Percentiles rank a stretch among this genome's conserved stretches.
These are phyloP conservation scores for Neogobius melanostomus DNA, from an alignment of 2,113 vertebrate species.

Conservation along the genomic window DNA sequence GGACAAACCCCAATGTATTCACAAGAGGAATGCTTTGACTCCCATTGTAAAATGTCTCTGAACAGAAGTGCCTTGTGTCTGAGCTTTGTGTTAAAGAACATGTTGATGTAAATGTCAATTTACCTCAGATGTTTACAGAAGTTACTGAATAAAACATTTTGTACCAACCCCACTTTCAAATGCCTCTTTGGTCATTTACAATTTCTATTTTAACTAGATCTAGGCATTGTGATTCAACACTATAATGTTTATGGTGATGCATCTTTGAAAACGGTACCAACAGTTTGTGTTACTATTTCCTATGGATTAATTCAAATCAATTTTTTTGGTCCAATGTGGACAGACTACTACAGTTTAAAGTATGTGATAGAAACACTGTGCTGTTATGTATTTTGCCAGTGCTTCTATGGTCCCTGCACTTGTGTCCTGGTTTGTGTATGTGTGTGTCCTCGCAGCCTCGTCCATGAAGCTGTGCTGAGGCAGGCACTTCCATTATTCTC, in stretches of 20 bases:
- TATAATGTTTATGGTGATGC: not conserved
- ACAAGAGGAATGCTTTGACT: slow-evolving; percentile 22
- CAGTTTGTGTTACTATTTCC: too few species aligned
- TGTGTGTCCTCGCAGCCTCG: slow-evolving; percentile 72
- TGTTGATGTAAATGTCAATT: slow-evolving; percentile 85
- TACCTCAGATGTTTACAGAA: slow-evolving; percentile 88
- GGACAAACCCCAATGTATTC: slow-evolving; percentile 16
- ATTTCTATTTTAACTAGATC: not conserved
- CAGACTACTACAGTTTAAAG: not conserved
- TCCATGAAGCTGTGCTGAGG: slow-evolving; percentile 85
- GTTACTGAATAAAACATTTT: slow-evolving; percentile 88
- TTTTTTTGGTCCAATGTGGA: too few species aligned
- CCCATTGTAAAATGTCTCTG: slow-evolving; percentile 64
- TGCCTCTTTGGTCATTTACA: not conserved
- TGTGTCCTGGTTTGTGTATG: slow-evolving; percentile 4
- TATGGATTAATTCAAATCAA: too few species aligned
- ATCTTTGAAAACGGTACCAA: not conserved
- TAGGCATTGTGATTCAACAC: not conserved
- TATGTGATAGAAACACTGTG: not conserved
- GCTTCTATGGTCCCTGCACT: slow-evolving; percentile 58
- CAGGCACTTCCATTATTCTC: slow-evolving; percentile 86
- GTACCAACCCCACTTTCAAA: slow-evolving; percentile 67
- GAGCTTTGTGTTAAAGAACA: slow-evolving; percentile 79
- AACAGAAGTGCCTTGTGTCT: slow-evolving; percentile 81
- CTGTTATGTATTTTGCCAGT: slow-evolving; percentile 4